Conservation (phyloP, 1,140 invertebrate genomes). For the Eumeta japonica region DNA sequence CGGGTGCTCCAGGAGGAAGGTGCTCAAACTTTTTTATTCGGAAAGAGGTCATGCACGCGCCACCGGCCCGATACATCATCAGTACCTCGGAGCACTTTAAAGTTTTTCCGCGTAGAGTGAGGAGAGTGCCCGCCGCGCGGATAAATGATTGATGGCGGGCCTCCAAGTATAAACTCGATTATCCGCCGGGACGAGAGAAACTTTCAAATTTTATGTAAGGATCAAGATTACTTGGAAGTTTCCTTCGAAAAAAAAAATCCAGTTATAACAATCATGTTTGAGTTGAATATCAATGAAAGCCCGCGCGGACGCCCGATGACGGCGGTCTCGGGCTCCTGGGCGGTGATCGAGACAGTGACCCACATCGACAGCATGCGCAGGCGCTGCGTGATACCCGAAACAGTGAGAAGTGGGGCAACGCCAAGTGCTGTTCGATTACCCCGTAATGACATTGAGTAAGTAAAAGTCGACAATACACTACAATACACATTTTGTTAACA, state of each 20-base stretch:
- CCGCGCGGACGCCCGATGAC: too few species aligned
- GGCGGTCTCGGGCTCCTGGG: too few species aligned
- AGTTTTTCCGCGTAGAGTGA: conserved; percentile 41
- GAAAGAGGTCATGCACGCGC: background rate
- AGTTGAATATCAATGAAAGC: conserved; percentile 43
- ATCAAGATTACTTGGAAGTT: conserved; percentile 54
- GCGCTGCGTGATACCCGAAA: too few species aligned
- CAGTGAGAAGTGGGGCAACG: too few species aligned
- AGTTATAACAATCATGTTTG: conserved; percentile 52
- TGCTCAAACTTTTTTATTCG: conserved; percentile 1
- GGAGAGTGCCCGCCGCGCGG: conserved; percentile 30
- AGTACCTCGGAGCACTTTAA: conserved; percentile 44
- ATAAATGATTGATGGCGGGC: conserved; percentile 55
- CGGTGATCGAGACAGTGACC: too few species aligned
- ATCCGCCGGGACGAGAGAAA: conserved; percentile 53
- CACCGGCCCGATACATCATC: conserved; percentile 35
- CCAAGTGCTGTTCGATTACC: too few species aligned
- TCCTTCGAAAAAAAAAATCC: conserved; percentile 30
- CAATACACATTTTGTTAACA: too few species aligned
- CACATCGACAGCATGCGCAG: too few species aligned
- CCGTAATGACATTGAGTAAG: too few species aligned
- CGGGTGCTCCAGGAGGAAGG: background rate
- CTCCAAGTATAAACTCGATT: conserved; percentile 57
- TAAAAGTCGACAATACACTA: too few species aligned
- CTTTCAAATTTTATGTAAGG: conserved; percentile 57